Evolutionary conservation across 2,888 invertebrate genomes (phyloP), one percentile per base, ranked within the genome.

Genomic region (Chrysodeixis includens): DNA sequence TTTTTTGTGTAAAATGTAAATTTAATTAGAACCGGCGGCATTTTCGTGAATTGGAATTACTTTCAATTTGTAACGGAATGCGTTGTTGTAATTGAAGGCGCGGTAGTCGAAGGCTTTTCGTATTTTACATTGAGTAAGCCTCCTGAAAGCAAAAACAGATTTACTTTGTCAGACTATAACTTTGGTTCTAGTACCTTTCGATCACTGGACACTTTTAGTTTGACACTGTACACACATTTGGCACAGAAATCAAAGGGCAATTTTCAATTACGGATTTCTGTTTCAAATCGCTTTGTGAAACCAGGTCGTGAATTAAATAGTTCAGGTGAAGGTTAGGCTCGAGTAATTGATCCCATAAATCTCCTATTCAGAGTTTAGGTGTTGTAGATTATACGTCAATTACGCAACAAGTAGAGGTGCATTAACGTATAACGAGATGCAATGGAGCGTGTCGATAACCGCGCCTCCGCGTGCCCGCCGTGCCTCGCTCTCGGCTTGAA

Each of bases 361-460:
- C 40, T 40, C 7, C n/a, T 40, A 40, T n/a, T n/a, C 40, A 40
- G 40, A n/a, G 14, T 40, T 14, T 40, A 40, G 40, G n/a, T 40
- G 6, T 61, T 68, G 40, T 26, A 35, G 58, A 18, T 53, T 61
- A 44, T 61, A 22, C 53, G 14, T 63, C 44, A 53, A 58, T 71
- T 69, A 69, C 61, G 69, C 58, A 75, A 58, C 32, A 54, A 69
- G 56, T 62, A 18, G n/a, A n/a, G 16, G 44, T 20, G 18, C 40
- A 40, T 40, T 49, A 20, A 61, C 14, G 35, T 44, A 55, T 53
- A 60, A 49, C 51, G 16, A 56, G 57, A 49, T 54, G 64, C 66
- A 68, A 62, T 74, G 68, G 66, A 62, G 68, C 75, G 71, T 71
- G 72, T 51, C 60, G 56, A 65, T 67, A 69, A 60, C 56, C 61